These are phyloP conservation scores for Vidua chalybeata DNA, from an alignment of 2,113 vertebrate species.

Conservation along the genomic window DNA sequence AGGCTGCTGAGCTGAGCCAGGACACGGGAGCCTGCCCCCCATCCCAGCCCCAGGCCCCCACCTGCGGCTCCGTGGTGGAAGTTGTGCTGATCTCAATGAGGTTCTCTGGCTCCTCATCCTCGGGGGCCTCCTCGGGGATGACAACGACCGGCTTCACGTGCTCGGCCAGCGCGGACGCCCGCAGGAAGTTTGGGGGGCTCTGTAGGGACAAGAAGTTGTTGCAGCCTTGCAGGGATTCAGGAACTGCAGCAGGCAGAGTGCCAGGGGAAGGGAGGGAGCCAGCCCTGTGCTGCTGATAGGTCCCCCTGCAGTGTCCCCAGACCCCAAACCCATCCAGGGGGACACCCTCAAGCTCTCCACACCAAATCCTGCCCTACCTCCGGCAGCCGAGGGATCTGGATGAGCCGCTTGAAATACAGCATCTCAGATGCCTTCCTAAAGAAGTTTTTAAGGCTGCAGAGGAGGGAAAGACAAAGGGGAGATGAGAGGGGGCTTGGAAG, in stretches of 20 bases:
- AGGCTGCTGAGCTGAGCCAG: not conserved
- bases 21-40: not conserved
- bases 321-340: not conserved
- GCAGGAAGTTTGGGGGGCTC: constrained; percentile 92
- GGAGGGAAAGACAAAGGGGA: not conserved
- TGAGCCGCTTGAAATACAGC: constrained; percentile 96
- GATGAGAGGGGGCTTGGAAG: not conserved
- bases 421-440: constrained; percentile 94
- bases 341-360: not conserved
- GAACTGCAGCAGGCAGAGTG: not conserved
- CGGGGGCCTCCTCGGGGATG: constrained; percentile 86
- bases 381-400: constrained; percentile 94
- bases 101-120: constrained; percentile 90
- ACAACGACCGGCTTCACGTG: constrained; percentile 96
- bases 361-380: constrained; percentile 75
- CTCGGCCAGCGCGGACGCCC: constrained; percentile 90
- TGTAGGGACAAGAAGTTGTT: not conserved
- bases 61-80: constrained; percentile 66
- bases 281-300: not conserved
- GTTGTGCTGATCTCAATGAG: constrained; percentile 85
- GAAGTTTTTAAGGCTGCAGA: constrained; percentile 88
- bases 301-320: not conserved
- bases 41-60: not conserved
- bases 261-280: not conserved
- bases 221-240: not conserved